phyloP scores from a whole-genome alignment of 2,797 vertebrate genomes.

The Bucorvus abyssinicus region DNA sequence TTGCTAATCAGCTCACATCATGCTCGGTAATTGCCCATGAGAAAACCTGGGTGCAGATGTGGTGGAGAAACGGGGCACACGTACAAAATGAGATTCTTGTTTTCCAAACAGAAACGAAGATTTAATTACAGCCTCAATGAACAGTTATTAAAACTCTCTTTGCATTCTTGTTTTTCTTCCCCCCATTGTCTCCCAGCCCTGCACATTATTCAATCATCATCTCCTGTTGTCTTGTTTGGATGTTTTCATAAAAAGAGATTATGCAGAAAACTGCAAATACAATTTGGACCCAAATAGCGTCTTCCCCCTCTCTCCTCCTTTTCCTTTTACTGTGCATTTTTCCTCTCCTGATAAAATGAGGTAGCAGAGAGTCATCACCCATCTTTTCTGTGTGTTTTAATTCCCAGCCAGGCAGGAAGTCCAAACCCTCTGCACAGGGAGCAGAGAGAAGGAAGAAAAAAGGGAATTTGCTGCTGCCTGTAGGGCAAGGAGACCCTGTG shows the following conservation, averaged over 20 bases:
- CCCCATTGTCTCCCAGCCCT: slow-evolving; percentile 75
- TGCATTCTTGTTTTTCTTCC: slow-evolving; percentile 50
- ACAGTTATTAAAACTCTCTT: slow-evolving; percentile 78
- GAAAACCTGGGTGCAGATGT: slow-evolving; percentile 74
- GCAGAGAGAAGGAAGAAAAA: neutral
- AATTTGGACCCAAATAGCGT: slow-evolving; percentile 64
- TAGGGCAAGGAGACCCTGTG: neutral
- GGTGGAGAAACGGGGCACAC: slow-evolving; percentile 24
- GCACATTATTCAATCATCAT: slow-evolving; percentile 72
- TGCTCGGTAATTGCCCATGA: slow-evolving; percentile 68
- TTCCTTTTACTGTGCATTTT: neutral
- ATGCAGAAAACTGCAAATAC: slow-evolving; percentile 71
- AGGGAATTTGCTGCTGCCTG: neutral
- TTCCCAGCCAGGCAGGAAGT: neutral
- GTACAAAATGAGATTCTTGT: slow-evolving; percentile 78
- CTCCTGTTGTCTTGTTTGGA: slow-evolving; percentile 70
- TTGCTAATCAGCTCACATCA: slow-evolving; percentile 69
- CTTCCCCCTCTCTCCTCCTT: slow-evolving; percentile 38
- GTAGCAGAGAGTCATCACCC: neutral
- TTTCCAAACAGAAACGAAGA: slow-evolving; percentile 79
- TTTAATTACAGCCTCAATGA: slow-evolving; percentile 80
- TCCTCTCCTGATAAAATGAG: slow-evolving; percentile 37
- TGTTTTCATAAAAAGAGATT: slow-evolving; percentile 68
- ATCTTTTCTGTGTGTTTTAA: neutral
- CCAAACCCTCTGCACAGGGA: neutral